Conservation (phyloP, 2,113 vertebrate genomes). For the Anas platyrhynchos region DNA sequence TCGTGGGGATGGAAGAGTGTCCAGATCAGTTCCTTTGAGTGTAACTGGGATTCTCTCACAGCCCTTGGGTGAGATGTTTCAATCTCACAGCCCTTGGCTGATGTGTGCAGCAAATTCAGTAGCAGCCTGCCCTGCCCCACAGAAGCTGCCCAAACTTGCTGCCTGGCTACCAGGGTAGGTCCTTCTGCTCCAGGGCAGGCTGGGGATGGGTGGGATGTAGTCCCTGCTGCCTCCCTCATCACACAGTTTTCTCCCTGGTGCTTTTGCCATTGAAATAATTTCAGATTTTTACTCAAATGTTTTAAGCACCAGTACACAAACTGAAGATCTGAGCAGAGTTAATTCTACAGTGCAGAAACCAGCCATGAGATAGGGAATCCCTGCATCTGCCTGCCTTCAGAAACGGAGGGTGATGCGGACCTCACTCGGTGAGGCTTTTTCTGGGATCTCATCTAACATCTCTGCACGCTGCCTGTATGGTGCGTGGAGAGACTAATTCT, state of each 20-base stretch:
- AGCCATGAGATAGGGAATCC: neutral
- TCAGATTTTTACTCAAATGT: neutral
- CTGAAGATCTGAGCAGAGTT: neutral
- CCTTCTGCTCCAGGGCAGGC: neutral
- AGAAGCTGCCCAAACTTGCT: neutral
- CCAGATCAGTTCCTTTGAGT: neutral
- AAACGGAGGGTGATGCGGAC: neutral
- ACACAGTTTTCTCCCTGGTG: neutral
- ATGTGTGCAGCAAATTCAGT: neutral
- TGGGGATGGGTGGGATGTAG: accelerated
- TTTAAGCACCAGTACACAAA: neutral
- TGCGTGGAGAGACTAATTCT: neutral
- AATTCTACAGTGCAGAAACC: neutral
- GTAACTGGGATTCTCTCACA: neutral
- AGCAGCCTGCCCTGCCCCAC: neutral
- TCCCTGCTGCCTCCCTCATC: neutral
- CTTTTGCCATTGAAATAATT: neutral
- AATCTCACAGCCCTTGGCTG: neutral
- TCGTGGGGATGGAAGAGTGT: neutral
- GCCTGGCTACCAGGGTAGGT: neutral
- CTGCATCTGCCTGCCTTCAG: neutral
- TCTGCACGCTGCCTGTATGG: accelerated
- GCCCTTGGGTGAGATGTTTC: neutral
- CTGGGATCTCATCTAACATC: neutral
- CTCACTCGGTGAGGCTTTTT: neutral